Conservation (phyloP, 2,888 invertebrate genomes). For the Eurytoma adleriae region DNA sequence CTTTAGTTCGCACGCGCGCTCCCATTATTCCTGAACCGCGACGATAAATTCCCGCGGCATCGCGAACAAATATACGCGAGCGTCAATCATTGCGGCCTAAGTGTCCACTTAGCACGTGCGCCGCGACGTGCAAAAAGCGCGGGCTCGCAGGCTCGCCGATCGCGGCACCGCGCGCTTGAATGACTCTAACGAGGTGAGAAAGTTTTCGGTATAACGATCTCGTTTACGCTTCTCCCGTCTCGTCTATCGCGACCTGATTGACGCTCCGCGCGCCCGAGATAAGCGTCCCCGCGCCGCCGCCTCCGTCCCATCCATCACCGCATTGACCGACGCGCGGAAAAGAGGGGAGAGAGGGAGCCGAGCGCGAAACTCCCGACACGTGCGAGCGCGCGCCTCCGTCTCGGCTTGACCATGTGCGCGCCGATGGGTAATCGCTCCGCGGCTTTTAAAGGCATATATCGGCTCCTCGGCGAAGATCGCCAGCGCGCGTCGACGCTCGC, state of each 20-base stretch:
- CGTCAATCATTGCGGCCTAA: too few relatives aligned
- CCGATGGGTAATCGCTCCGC: not conserved
- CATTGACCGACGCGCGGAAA: too few relatives aligned
- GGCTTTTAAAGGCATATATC: not conserved
- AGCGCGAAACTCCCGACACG: too few relatives aligned
- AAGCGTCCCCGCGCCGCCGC: conserved; percentile 18
- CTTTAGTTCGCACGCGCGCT: too few relatives aligned
- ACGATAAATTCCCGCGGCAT: too few relatives aligned
- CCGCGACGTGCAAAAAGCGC: not conserved
- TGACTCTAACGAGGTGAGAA: conserved; percentile 52
- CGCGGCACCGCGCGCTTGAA: conserved; percentile 3
- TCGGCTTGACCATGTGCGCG: conserved; percentile 49
- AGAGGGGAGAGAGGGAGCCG: too few relatives aligned
- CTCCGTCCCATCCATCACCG: too few relatives aligned
- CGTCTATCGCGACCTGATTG: conserved; percentile 17
- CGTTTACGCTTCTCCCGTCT: conserved; percentile 33
- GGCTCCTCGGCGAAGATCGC: not conserved
- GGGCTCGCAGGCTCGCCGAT: not conserved
- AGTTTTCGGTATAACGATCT: conserved; percentile 49
- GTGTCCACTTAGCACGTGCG: too few relatives aligned
- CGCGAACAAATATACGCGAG: too few relatives aligned
- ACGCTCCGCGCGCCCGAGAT: conserved; percentile 14
- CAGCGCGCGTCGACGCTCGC: not conserved
- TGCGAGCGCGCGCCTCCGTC: conserved; percentile 9
- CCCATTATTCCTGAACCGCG: too few relatives aligned